phyloP scores from a whole-genome alignment of 1,140 invertebrate species.

The Pogonognathellus flavescens region DNA sequence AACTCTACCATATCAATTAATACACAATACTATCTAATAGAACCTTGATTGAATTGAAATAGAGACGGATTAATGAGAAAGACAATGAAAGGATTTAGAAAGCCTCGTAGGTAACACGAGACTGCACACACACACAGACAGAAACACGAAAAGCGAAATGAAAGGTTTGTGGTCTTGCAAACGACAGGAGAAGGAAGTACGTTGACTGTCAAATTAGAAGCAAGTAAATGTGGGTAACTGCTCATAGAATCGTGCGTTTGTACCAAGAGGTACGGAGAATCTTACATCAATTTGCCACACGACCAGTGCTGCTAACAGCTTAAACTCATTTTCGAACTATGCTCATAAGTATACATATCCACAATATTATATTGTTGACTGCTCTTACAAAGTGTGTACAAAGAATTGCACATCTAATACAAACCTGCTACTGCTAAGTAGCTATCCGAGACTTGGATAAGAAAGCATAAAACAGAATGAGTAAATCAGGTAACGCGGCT shows the following conservation, averaged over 20 bases:
- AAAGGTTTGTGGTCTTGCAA: slow-evolving; percentile 28
- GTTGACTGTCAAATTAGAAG: slow-evolving; percentile 30
- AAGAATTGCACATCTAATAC: no score
- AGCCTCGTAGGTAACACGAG: neutral
- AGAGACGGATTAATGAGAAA: slow-evolving; percentile 9
- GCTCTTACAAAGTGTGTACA: no score
- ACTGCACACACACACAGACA: neutral
- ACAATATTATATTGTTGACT: no score
- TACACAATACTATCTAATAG: slow-evolving; percentile 38
- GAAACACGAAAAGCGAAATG: slow-evolving; percentile 26
- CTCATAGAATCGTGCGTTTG: neutral
- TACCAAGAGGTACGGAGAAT: neutral
- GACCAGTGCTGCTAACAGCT: no score
- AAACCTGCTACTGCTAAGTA: no score
- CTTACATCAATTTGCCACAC: neutral
- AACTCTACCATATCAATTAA: no score
- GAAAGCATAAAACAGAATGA: neutral
- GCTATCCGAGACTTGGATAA: neutral
- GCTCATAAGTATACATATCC: no score
- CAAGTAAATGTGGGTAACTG: neutral
- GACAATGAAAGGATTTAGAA: slow-evolving; percentile 32
- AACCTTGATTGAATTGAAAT: slow-evolving; percentile 9
- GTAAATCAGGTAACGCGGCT: slow-evolving; percentile 3
- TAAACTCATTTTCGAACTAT: no score
- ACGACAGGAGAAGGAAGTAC: slow-evolving; percentile 39